Percentiles rank a stretch among this genome's conserved stretches.
Evolutionary conservation across 2,113 vertebrate genomes (phyloP).

Genomic region (Pimephales promelas): DNA sequence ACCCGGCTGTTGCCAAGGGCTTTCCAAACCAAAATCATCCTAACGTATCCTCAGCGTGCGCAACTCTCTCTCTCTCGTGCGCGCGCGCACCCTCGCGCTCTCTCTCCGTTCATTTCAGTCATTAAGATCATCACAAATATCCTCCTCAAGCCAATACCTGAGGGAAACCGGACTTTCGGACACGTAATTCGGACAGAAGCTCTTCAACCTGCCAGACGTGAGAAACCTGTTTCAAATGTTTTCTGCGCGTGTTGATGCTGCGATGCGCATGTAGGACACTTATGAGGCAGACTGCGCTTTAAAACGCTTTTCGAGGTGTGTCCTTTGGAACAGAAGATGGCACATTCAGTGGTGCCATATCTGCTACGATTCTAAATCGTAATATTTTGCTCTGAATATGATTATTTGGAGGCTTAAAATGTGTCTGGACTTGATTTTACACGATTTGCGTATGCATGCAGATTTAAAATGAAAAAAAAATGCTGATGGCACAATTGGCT

Average conservation of each 20-base stretch:
- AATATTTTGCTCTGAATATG: background rate
- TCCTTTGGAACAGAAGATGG: constrained; percentile 44
- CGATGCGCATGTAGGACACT: constrained; percentile 16
- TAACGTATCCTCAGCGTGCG: constrained; percentile 54
- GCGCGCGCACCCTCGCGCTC: constrained; percentile 21
- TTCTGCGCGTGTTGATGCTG: constrained; percentile 62
- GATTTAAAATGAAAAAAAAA: background rate
- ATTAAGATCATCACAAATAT: constrained; percentile 49
- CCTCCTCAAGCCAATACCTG: constrained; percentile 51
- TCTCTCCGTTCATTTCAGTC: constrained; percentile 33
- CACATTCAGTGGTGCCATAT: background rate
- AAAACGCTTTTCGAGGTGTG: constrained; percentile 65
- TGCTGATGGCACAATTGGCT: background rate
- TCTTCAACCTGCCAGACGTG: constrained; percentile 56
- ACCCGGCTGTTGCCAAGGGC: constrained; percentile 45
- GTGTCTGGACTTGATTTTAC: background rate
- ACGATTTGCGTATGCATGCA: background rate
- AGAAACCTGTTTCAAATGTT: constrained; percentile 50
- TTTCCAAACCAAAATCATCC: constrained; percentile 45
- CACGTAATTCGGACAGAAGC: constrained; percentile 48
- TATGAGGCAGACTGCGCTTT: background rate
- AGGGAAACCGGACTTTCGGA: constrained; percentile 60
- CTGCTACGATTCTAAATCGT: background rate
- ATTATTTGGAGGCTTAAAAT: background rate
- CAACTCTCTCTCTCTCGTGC: constrained; percentile 36